Percentiles rank a stretch among this genome's conserved stretches.
Conservation (phyloP, 1,140 invertebrate species). For the Ceratina calcarata region DNA sequence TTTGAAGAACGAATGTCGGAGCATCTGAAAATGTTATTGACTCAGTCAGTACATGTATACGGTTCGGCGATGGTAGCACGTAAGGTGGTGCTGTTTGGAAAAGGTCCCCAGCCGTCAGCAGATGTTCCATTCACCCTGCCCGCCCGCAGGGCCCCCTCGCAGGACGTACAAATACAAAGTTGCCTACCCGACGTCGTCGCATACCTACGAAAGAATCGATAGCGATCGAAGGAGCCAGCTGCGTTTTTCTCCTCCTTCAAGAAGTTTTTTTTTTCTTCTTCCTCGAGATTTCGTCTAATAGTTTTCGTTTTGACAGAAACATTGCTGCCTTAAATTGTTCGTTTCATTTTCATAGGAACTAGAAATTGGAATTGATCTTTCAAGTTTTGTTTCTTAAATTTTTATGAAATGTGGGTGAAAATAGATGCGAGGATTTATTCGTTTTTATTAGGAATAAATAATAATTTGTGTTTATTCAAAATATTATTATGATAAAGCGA, state of each 20-base stretch:
- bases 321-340: no score
- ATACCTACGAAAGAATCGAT: slow-evolving; percentile 56
- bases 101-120: slow-evolving; percentile 74
- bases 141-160: slow-evolving; percentile 68
- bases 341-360: no score
- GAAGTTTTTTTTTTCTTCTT: neutral
- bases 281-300: neutral
- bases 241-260: slow-evolving; percentile 51
- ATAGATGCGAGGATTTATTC: no score
- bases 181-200: slow-evolving; percentile 47
- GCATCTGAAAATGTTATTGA: neutral
- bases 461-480: no score
- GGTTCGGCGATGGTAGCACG: slow-evolving; percentile 61
- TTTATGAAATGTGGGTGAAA: neutral
- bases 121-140: slow-evolving; percentile 77
- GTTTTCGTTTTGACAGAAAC: no score
- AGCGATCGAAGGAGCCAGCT: slow-evolving; percentile 59
- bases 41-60: slow-evolving; percentile 52
- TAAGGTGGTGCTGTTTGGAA: slow-evolving; percentile 66
- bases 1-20: neutral
- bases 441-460: no score
- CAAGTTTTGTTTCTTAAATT: neutral
- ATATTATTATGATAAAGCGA: no score
- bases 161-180: slow-evolving; percentile 71
- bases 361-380: neutral